A percentile compares a stretch with the other conserved stretches of the same genome.
phyloP scores from a whole-genome alignment of 2,797 vertebrate species.

The Amblyopsis hoosieri region DNA sequence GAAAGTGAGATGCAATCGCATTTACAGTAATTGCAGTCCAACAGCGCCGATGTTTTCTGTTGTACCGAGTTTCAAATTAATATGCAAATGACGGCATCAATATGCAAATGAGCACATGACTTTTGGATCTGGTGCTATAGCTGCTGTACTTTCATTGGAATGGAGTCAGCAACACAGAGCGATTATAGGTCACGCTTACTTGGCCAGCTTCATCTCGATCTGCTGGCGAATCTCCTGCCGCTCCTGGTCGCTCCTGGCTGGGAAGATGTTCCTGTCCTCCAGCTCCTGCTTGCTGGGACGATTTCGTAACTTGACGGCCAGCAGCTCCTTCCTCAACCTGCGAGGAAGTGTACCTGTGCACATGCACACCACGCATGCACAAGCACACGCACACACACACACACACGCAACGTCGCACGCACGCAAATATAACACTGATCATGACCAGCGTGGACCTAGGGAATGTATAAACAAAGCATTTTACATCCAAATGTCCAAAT shows the following conservation, averaged over 20 bases:
- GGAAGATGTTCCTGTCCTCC: constrained; percentile 97
- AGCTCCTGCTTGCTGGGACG: constrained; percentile 95
- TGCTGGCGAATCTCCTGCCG: constrained; percentile 95
- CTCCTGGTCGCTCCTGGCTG: constrained; percentile 91
- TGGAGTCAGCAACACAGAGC: too few species aligned
- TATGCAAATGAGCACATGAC: neutral
- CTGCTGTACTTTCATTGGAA: too few species aligned
- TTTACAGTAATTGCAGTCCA: too few species aligned
- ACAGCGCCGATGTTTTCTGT: too few species aligned
- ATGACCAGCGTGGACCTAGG: neutral
- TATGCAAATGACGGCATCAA: neutral
- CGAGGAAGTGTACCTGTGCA: constrained; percentile 92
- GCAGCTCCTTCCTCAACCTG: constrained; percentile 94
- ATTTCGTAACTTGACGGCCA: constrained; percentile 93
- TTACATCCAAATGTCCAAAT: neutral
- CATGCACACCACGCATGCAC: constrained; percentile 12
- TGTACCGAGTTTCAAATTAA: too few species aligned
- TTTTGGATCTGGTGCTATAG: too few species aligned
- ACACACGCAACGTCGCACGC: neutral
- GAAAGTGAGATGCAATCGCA: too few species aligned
- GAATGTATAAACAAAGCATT: neutral
- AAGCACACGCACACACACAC: too few species aligned
- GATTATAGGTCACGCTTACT: constrained; percentile 77
- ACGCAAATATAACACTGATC: neutral
- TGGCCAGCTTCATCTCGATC: constrained; percentile 98